Evolutionary conservation across 1,140 invertebrate genomes (phyloP), one percentile per base, ranked within the genome.

Genomic region (Megalopta genalis): DNA sequence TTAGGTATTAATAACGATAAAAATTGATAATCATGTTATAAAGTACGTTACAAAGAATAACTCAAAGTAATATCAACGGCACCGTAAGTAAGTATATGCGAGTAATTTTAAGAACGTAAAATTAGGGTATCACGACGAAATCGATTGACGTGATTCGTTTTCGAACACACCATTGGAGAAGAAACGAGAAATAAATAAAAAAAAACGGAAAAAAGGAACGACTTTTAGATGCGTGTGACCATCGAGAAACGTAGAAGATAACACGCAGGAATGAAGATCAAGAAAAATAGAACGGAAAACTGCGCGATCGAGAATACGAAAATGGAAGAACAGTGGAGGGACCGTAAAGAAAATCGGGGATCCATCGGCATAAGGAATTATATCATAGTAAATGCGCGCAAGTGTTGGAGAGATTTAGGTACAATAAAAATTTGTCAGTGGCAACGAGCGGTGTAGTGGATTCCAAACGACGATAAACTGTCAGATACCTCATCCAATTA

Each of bases 21-120:
- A 82, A 86, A 90, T 89, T 82, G 84, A 91, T 91, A 91, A 91
- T 92, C 89, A 90, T 89, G 87, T 91, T 92, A 92, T 88, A 89
- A 91, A 87, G 86, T 90, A 91, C 91, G 90, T 92, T 90, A 90
- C 85, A 66, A 86, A 75, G 62, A 83, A 74, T 82, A 85, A 86
- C 32, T 80, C 85, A 85, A 85, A 86, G 57, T 85, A 86, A 86
- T 86, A 86, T 86, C 81, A 84, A 83, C 77, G 85, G 81, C 84
- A 85, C 73, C 91, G 89, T 90, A 92, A 91, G 90, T 92, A 92
- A 92, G 89, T 89, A 90, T 90, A 90, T 90, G 89, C 82, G 87
- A 89, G 85, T 92, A 91, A 91, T 92, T 90, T 90, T 92, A 92
- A 92, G 88, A 89, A 85, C 89, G 84, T 90, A 90, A 92, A 57